phyloP scores from a whole-genome alignment of 2,888 invertebrate genomes.

The Cantharis lateralis region DNA sequence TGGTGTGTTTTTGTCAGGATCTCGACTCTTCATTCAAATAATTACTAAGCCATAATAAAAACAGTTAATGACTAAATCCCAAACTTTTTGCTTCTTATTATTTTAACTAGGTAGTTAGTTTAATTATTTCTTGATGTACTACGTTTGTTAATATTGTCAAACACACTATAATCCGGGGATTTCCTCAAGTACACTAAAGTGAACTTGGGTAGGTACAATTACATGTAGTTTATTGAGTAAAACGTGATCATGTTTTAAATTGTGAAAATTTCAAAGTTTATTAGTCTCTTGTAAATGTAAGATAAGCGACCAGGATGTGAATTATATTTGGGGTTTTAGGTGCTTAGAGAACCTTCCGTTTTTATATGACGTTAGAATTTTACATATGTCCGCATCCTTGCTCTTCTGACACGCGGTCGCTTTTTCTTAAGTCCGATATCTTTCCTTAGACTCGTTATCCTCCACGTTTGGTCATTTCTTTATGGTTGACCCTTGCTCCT shows the following conservation, averaged over 20 bases:
- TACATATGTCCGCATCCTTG: conserved; percentile 32
- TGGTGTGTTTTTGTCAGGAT: conserved; percentile 29
- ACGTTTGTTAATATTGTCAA: conserved; percentile 5
- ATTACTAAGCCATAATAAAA: conserved; percentile 32
- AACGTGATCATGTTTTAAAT: background rate
- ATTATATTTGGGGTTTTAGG: conserved; percentile 16
- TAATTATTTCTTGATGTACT: conserved; percentile 20
- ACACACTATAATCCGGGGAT: conserved; percentile 18
- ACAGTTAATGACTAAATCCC: conserved; percentile 38
- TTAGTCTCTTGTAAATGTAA: background rate
- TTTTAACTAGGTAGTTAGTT: conserved; percentile 33
- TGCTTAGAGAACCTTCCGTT: conserved; percentile 22
- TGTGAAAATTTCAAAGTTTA: background rate
- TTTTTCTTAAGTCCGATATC: conserved; percentile 41
- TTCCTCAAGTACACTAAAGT: background rate
- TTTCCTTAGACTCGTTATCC: conserved; percentile 46
- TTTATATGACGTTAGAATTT: conserved; percentile 26
- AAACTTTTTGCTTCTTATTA: conserved; percentile 35
- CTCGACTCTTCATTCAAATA: conserved; percentile 32
- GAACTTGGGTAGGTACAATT: background rate
- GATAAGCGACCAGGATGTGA: background rate
- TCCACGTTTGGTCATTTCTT: conserved; percentile 48
- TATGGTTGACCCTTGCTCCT: conserved; percentile 48
- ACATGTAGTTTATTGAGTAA: background rate
- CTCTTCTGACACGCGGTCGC: conserved; percentile 32